These are phyloP conservation scores for Drosophila hamatofila DNA, from an alignment of 2,888 invertebrate species.

Conservation along the genomic window DNA sequence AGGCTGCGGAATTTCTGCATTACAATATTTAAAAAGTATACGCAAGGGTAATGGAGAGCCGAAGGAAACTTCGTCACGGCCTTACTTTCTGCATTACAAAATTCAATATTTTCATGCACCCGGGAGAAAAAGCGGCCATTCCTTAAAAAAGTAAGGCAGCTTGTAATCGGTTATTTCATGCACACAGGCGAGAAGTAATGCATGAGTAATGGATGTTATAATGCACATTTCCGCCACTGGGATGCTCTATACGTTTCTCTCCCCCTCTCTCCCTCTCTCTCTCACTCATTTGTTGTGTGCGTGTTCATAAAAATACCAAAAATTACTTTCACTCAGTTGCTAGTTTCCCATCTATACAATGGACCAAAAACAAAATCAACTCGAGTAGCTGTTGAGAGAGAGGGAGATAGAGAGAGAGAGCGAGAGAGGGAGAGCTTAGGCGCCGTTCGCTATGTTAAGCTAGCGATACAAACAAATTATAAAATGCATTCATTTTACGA, in stretches of 20 bases:
- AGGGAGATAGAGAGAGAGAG: not conserved
- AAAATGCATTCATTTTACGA: constrained; percentile 64
- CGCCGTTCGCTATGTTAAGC: constrained; percentile 49
- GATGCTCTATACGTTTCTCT: not conserved
- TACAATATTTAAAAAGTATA: no score
- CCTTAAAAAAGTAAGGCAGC: no score
- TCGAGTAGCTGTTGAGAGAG: constrained; percentile 46
- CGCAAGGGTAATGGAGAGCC: no score
- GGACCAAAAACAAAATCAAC: constrained; percentile 30
- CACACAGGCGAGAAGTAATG: no score
- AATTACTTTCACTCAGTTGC: constrained; percentile 70
- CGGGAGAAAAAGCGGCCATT: no score
- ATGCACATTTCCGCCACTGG: no score
- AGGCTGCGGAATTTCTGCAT: no score
- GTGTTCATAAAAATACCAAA: constrained; percentile 68
- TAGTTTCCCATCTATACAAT: constrained; percentile 18
- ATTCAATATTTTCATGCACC: no score
- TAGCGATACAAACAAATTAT: constrained; percentile 69
- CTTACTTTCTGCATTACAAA: no score
- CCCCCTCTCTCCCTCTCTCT: not conserved
- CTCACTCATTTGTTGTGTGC: not conserved
- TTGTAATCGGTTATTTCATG: no score
- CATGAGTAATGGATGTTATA: no score
- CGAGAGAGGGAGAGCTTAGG: constrained; percentile 27
- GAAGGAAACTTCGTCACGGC: no score